Base-by-base conservation (phyloP, 2,888 invertebrate genomes). In the Chymomyza amoena region DNA sequence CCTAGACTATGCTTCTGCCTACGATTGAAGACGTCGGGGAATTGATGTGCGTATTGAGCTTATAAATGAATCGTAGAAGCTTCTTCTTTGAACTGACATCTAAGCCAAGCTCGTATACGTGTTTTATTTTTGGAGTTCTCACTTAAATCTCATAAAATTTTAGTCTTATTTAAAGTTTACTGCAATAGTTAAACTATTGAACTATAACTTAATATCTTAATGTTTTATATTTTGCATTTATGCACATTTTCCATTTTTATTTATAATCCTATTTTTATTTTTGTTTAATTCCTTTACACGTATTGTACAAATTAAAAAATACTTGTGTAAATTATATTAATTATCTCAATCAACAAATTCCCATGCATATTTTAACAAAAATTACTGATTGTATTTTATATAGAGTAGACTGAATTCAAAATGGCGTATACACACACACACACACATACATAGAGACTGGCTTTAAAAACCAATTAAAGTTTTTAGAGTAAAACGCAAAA, bases 401-500 rank as follows among this genome's bases (percentile, higher is more conserved):
- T 51, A 51, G 1, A 6, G 7, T 15, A 18, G 36, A 56, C 56
- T 70, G 61, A 18, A 66, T 64, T 5, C 18, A 50, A 50, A 20
- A 66, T 13, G 51, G n/a, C 15, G 51, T 28, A 6, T 15, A 61
- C 13, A 61, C 50, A 7, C 39, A 64, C 32, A 64, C 50, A 61
- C 56, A 69, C 50, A 61, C 57, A 25, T 36, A 36, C 36, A 7
- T 36, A 45, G 13, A 45, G 4, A 71, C 73, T 72, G 81, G 79
- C 79, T 75, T 75, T 82, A 73, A 80, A 81, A 82, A 83, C 77
- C 85, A 84, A 83, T 83, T 83, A 72, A 79, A 76, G 79, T 79
- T 80, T 16, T 79, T 72, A 20, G 73, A 74, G 72, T 52, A 61
- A 78, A 77, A 69, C 68, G 61, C 52, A 72, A 75, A 77, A 83